Conservation (phyloP, 2,797 vertebrate genomes). For the Columba guinea region DNA sequence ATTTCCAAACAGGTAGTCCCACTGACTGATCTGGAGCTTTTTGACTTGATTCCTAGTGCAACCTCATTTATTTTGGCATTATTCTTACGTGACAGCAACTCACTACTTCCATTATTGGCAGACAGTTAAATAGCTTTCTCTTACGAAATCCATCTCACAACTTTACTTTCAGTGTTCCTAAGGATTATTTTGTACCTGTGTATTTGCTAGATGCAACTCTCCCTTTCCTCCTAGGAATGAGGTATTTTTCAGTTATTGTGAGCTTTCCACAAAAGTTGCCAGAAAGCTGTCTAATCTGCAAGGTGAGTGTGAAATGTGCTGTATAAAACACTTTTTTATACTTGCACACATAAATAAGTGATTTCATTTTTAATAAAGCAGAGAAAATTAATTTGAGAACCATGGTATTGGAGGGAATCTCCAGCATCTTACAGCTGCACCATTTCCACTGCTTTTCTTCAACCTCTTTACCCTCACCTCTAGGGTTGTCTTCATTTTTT, state of each 20-base stretch:
- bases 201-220: not conserved
- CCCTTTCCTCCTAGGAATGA: not conserved
- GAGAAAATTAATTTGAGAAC: not conserved
- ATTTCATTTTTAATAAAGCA: not conserved
- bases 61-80: not conserved
- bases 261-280: not conserved
- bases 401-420: not conserved
- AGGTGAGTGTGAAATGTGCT: accelerated
- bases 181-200: not conserved
- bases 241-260: not conserved
- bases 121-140: not conserved
- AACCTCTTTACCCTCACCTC: not conserved
- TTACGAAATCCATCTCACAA: not conserved
- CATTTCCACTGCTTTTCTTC: not conserved
- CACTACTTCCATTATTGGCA: not conserved
- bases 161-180: not conserved
- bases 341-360: not conserved
- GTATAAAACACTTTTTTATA: not conserved
- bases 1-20: not conserved
- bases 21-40: not conserved
- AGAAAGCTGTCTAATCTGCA: not conserved
- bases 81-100: not conserved
- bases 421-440: not conserved
- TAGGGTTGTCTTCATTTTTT: not conserved
- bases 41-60: not conserved